A percentile compares a stretch with the other conserved stretches of the same genome.
Evolutionary conservation across 2,797 vertebrate genomes (phyloP).

Genomic region (Crypturellus tataupa): DNA sequence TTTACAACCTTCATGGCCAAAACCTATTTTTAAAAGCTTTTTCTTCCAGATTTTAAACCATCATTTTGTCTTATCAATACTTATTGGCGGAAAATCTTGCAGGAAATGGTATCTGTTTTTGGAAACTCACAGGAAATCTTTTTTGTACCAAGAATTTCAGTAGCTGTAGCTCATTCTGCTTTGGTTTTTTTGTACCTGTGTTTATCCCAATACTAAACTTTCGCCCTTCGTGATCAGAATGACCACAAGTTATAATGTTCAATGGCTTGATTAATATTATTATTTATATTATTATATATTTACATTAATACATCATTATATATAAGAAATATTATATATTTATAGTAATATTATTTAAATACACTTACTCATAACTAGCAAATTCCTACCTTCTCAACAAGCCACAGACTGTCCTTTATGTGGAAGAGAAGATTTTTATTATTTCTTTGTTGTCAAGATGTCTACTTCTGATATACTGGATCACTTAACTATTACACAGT

Average conservation of each 20-base stretch:
- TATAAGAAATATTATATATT: no score
- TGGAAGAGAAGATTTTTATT: not conserved
- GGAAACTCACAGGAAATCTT: constrained; percentile 58
- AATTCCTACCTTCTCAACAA: not conserved
- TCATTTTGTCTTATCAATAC: constrained; percentile 49
- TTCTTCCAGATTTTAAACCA: constrained; percentile 38
- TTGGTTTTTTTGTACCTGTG: constrained; percentile 32
- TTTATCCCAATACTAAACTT: not conserved
- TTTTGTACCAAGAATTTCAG: not conserved
- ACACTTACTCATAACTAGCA: not conserved
- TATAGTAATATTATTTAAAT: not conserved
- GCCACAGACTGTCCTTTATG: not conserved
- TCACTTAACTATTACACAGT: not conserved
- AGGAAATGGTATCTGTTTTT: constrained; percentile 71
- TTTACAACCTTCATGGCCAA: not conserved
- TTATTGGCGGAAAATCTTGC: constrained; percentile 49
- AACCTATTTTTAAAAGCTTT: constrained; percentile 26
- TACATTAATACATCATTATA: no score
- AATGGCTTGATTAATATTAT: not conserved
- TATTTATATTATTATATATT: no score
- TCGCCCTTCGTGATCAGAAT: not conserved
- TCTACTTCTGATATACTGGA: not conserved
- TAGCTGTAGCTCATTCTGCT: constrained; percentile 8
- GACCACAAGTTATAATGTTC: not conserved
- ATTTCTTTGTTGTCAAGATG: not conserved